A percentile compares a stretch with the other conserved stretches of the same genome.
Evolutionary conservation across 2,888 invertebrate species (phyloP).

Genomic region (Drosophila gaucha): DNA sequence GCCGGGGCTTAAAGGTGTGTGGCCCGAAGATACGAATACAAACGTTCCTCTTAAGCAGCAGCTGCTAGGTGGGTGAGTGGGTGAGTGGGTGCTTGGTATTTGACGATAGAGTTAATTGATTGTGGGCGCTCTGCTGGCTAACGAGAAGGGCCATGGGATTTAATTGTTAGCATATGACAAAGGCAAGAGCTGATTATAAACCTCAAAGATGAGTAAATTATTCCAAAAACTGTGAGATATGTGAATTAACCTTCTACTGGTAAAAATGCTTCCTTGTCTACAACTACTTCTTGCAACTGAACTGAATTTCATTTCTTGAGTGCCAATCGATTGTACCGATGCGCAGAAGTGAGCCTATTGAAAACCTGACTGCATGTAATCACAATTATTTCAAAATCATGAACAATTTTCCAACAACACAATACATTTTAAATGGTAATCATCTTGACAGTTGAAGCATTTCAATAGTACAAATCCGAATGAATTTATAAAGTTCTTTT

Average conservation of each 20-base stretch:
- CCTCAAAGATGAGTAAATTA: slow-evolving; percentile 10
- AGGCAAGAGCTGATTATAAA: slow-evolving; percentile 33
- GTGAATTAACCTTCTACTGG: neutral
- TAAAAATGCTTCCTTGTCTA: too few species aligned
- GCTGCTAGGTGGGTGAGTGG: slow-evolving; percentile 14
- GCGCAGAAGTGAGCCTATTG: too few species aligned
- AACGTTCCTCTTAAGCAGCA: slow-evolving; percentile 15
- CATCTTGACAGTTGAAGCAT: too few species aligned
- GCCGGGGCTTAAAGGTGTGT: slow-evolving; percentile 48
- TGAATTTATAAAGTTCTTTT: too few species aligned
- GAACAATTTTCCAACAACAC: too few species aligned
- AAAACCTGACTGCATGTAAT: too few species aligned
- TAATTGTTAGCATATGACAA: slow-evolving; percentile 33
- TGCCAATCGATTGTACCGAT: too few species aligned
- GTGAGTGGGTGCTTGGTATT: slow-evolving; percentile 9
- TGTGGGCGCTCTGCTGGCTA: slow-evolving; percentile 29
- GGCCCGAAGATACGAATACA: slow-evolving; percentile 38
- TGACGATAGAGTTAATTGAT: slow-evolving; percentile 59
- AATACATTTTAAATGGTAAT: too few species aligned
- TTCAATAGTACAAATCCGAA: too few species aligned
- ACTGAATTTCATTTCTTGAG: too few species aligned
- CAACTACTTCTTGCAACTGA: too few species aligned
- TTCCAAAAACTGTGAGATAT: slow-evolving; percentile 11
- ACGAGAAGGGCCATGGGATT: neutral
- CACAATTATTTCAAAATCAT: too few species aligned